These are phyloP conservation scores for Lepidurus apus DNA, from an alignment of 1,140 invertebrate genomes.

Conservation along the genomic window DNA sequence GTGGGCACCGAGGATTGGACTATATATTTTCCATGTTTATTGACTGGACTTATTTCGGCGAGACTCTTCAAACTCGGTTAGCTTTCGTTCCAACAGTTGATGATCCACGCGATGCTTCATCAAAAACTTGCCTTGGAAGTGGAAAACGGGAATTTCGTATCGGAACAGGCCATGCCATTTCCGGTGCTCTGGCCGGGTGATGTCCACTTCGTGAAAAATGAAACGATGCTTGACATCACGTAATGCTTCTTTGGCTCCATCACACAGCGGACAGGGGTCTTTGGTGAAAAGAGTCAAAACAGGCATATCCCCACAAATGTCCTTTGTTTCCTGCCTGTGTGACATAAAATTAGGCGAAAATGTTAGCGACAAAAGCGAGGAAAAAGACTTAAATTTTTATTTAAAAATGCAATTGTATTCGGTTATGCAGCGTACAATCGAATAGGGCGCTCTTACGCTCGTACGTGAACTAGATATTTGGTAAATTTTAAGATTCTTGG, in stretches of 20 bases:
- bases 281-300: constrained; percentile 73
- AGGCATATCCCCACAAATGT: constrained; percentile 41
- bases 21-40: neutral
- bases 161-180: constrained; percentile 67
- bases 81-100: constrained; percentile 39
- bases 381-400: neutral
- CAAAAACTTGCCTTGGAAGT: constrained; percentile 72
- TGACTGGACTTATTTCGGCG: neutral
- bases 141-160: constrained; percentile 79
- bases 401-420: neutral
- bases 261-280: constrained; percentile 72
- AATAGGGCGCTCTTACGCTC: no score
- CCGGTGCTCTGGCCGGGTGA: constrained; percentile 63
- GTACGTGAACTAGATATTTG: no score
- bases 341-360: no score
- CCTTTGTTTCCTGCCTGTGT: constrained; percentile 23
- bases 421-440: neutral
- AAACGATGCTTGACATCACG: constrained; percentile 54
- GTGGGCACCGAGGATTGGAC: neutral
- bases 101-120: constrained; percentile 72
- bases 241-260: constrained; percentile 66
- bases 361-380: no score
- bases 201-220: constrained; percentile 66
- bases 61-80: constrained; percentile 23
- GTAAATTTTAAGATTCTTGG: neutral